A percentile compares a stretch with the other conserved stretches of the same genome.
Evolutionary conservation across 1,140 invertebrate genomes (phyloP).

Genomic region (Elymnias hypermnestra): DNA sequence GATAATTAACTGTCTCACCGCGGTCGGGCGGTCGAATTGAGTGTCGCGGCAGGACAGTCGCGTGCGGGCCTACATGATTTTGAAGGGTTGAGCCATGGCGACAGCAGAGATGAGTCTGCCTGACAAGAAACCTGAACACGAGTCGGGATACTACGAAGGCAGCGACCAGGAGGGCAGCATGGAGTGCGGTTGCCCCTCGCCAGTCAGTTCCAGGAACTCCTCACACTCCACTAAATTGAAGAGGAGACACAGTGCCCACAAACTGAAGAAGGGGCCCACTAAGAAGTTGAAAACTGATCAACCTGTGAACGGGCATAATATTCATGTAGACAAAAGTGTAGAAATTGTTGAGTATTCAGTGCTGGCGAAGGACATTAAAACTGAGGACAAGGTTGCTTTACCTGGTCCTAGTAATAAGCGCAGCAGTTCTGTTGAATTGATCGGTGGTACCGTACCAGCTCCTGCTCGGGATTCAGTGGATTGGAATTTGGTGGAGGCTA

Average conservation of each 20-base stretch:
- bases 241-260: slow-evolving; percentile 49
- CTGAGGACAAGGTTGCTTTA: slow-evolving; percentile 33
- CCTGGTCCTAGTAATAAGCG: slow-evolving; percentile 55
- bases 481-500: slow-evolving; percentile 67
- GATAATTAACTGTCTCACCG: neutral
- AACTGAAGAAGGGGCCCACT: slow-evolving; percentile 49
- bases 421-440: slow-evolving; percentile 64
- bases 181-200: slow-evolving; percentile 64
- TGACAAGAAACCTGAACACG: slow-evolving; percentile 72
- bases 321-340: slow-evolving; percentile 50
- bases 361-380: slow-evolving; percentile 39
- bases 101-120: slow-evolving; percentile 67
- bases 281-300: slow-evolving; percentile 54
- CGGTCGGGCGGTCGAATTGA: slow-evolving; percentile 9
- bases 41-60: slow-evolving; percentile 14
- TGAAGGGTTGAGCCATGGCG: slow-evolving; percentile 61
- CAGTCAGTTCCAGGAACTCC: slow-evolving; percentile 64
- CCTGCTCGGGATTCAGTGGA: slow-evolving; percentile 63
- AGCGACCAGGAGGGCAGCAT: slow-evolving; percentile 71
- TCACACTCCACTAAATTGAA: slow-evolving; percentile 61
- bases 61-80: slow-evolving; percentile 47
- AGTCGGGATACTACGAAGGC: slow-evolving; percentile 72
- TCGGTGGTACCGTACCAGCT: slow-evolving; percentile 57
- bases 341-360: slow-evolving; percentile 58
- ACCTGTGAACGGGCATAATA: slow-evolving; percentile 44